Evolutionary conservation across 2,888 invertebrate genomes (phyloP).

Genomic region (Heliconius ismenius): DNA sequence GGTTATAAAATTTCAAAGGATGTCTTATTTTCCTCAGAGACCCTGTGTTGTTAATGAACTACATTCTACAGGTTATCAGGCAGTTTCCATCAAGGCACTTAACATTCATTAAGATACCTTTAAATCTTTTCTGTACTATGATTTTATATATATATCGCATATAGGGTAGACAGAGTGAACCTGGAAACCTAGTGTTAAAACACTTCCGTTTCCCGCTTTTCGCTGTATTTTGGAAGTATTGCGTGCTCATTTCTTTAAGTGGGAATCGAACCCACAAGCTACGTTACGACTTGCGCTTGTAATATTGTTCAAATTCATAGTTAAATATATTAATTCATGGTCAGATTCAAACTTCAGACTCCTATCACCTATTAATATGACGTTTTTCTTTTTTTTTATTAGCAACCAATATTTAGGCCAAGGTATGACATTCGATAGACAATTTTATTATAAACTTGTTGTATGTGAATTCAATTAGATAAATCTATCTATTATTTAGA

Average conservation of each 20-base stretch:
- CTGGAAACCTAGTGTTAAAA: too few species aligned
- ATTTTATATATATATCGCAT: too few species aligned
- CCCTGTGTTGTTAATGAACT: slow-evolving; percentile 6
- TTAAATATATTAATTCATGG: slow-evolving; percentile 2
- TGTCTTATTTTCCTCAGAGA: slow-evolving; percentile 29
- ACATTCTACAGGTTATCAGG: slow-evolving; percentile 11
- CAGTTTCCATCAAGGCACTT: neutral
- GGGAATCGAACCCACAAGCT: too few species aligned
- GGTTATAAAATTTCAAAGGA: slow-evolving; percentile 25
- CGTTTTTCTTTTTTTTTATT: neutral
- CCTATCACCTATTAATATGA: neutral
- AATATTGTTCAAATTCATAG: too few species aligned
- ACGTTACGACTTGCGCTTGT: too few species aligned
- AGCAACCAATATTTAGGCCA: slow-evolving; percentile 4
- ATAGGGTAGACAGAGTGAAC: too few species aligned
- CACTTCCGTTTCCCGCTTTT: too few species aligned
- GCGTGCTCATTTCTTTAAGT: too few species aligned
- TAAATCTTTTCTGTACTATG: neutral
- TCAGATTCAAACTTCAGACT: neutral
- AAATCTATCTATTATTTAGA: neutral
- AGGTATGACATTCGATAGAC: neutral
- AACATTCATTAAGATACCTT: neutral
- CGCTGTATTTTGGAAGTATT: too few species aligned
- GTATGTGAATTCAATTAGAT: neutral
- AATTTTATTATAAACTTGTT: neutral